Conservation (phyloP, 2,888 invertebrate species). For the Antheraea yamamai region DNA sequence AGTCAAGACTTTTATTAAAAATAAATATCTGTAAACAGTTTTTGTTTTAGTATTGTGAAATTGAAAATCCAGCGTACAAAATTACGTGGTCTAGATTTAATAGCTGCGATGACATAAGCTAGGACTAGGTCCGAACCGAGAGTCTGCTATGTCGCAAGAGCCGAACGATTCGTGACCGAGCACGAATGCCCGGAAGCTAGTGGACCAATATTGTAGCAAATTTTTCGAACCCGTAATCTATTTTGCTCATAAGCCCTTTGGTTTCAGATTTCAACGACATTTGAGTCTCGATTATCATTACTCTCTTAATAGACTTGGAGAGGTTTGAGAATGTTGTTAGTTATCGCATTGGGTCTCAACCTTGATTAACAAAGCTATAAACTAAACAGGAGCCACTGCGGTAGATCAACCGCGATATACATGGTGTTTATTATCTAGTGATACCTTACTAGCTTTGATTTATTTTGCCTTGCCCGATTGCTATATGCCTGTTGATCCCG, state of each 20-base stretch:
- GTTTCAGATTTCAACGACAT: conserved; percentile 16
- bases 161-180: conserved; percentile 62
- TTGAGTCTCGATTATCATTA: background rate
- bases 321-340: background rate
- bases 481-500: no score
- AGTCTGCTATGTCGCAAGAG: conserved; percentile 50
- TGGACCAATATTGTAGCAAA: conserved; percentile 57
- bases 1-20: background rate
- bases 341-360: background rate
- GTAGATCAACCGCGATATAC: no score
- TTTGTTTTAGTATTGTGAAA: conserved; percentile 35
- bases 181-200: conserved; percentile 73
- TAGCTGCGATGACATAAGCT: conserved; percentile 57
- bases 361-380: background rate
- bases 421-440: no score
- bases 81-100: conserved; percentile 44
- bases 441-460: no score
- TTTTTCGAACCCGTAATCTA: conserved; percentile 63
- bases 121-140: conserved; percentile 40
- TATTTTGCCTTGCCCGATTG: no score
- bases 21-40: background rate
- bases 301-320: no score
- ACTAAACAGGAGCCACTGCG: no score
- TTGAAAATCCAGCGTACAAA: conserved; percentile 33
- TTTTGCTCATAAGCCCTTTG: conserved; percentile 26